Percentiles rank a stretch among this genome's conserved stretches.
These are phyloP conservation scores for Philaethria dido DNA, from an alignment of 2,888 invertebrate genomes.

Conservation along the genomic window DNA sequence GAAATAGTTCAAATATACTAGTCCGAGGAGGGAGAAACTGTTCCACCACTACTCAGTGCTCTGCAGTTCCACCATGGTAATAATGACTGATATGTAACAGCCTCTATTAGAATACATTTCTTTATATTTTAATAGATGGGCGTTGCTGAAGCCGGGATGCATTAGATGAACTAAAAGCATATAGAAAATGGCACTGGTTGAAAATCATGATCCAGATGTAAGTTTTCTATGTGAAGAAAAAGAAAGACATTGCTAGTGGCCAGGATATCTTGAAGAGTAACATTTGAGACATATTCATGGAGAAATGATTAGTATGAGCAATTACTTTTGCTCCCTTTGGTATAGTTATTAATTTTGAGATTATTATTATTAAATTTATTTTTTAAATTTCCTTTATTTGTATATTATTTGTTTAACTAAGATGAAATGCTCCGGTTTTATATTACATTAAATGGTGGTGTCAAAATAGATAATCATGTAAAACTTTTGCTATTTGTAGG, in stretches of 20 bases:
- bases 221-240: slow-evolving; percentile 78
- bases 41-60: too few relatives aligned
- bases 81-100: too few relatives aligned
- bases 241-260: slow-evolving; percentile 80
- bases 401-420: too few relatives aligned
- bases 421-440: too few relatives aligned
- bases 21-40: too few relatives aligned
- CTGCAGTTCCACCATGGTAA: too few relatives aligned
- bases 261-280: slow-evolving; percentile 87
- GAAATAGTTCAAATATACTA: too few relatives aligned
- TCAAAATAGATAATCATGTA: too few relatives aligned
- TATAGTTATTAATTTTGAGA: slow-evolving; percentile 53
- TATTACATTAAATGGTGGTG: too few relatives aligned
- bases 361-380: too few relatives aligned
- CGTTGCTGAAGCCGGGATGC: slow-evolving; percentile 87
- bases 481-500: too few relatives aligned
- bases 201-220: slow-evolving; percentile 77
- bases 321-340: slow-evolving; percentile 97
- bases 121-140: slow-evolving; percentile 85
- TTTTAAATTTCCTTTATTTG: too few relatives aligned
- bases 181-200: slow-evolving; percentile 85
- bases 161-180: slow-evolving; percentile 87
- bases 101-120: slow-evolving; percentile 2
- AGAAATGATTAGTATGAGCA: slow-evolving; percentile 89
- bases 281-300: slow-evolving; percentile 88